phyloP scores from a whole-genome alignment of 2,888 invertebrate species.

The Eurytoma adleriae region DNA sequence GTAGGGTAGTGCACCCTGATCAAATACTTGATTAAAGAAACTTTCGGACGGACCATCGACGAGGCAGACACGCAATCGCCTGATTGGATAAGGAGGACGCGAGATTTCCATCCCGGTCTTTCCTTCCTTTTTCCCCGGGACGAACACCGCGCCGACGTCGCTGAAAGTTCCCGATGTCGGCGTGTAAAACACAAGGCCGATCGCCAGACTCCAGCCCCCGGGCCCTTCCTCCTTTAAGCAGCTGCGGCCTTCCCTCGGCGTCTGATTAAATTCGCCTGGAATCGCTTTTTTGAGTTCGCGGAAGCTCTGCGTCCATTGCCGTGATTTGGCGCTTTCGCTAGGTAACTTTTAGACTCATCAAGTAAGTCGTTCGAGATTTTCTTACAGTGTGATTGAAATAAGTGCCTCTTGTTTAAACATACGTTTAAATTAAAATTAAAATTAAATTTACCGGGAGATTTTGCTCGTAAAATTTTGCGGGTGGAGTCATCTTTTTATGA shows the following conservation, averaged over 20 bases:
- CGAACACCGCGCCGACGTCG: neutral
- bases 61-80: conserved; percentile 56
- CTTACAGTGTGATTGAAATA: too few relatives aligned
- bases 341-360: too few relatives aligned
- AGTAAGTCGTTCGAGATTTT: too few relatives aligned
- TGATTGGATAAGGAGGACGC: conserved; percentile 67
- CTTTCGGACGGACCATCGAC: conserved; percentile 66
- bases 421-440: too few relatives aligned
- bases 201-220: neutral
- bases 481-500: too few relatives aligned
- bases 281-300: neutral
- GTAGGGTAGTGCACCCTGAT: conserved; percentile 59
- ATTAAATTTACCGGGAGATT: too few relatives aligned
- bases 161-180: conserved; percentile 31
- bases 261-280: conserved; percentile 24
- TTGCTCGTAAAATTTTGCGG: too few relatives aligned
- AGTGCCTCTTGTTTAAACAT: too few relatives aligned
- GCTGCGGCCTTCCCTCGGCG: neutral
- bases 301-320: neutral
- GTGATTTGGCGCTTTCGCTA: neutral
- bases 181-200: conserved; percentile 35
- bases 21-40: conserved; percentile 72
- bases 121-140: conserved; percentile 29
- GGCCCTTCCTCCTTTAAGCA: neutral
- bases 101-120: conserved; percentile 44